Evolutionary conservation across 2,113 vertebrate species (phyloP), one percentile per base, ranked within the genome.

Genomic region (Zingel zingel): DNA sequence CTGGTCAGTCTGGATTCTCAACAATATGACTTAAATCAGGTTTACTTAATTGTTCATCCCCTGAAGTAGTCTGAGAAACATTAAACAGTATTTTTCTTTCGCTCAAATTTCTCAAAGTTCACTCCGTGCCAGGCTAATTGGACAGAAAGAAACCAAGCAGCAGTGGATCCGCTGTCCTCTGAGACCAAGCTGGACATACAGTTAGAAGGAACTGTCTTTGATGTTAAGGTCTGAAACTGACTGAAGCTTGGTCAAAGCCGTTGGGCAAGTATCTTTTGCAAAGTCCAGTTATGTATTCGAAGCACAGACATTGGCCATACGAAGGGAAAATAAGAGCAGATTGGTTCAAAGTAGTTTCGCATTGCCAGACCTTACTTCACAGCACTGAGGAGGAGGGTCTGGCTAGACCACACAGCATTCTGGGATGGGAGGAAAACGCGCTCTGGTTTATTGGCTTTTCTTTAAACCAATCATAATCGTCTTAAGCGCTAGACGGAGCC

Each of bases 181-280:
- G 70, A 63, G 74, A 77, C 65, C 64, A 8, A 57, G 50, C 36
- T 76, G 83, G 79, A 75, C 71, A n/a, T 67, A 27, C 30, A 62
- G 70, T 43, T 14, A 71, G 59, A 36, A 82, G 14, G 25, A 61
- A 47, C 43, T 16, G 25, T 25, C 64, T 90, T 88, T 88, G 76
- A 86, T 83, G 81, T 86, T 59, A 65, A 23, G 27, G 59, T 69
- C 50, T 80, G 72, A 80, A 59, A 63, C 75, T 66, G 67, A 73
- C 75, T 79, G 82, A 65, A 65, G 77, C 73, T 80, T 81, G 73
- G n/a, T 57, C 48, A 48, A 48, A 57, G 81, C 83, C 86, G 62
- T 63, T 16, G 73, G 66, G 21, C 72, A 45, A 71, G 64, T 53
- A 9, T n/a, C 23, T 51, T 66, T 83, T 23, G 27, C 65, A 70